Percentiles rank a stretch among this genome's conserved stretches.
These are phyloP conservation scores for Ellobius talpinus DNA, from an alignment of 2,113 vertebrate species.

Conservation along the genomic window DNA sequence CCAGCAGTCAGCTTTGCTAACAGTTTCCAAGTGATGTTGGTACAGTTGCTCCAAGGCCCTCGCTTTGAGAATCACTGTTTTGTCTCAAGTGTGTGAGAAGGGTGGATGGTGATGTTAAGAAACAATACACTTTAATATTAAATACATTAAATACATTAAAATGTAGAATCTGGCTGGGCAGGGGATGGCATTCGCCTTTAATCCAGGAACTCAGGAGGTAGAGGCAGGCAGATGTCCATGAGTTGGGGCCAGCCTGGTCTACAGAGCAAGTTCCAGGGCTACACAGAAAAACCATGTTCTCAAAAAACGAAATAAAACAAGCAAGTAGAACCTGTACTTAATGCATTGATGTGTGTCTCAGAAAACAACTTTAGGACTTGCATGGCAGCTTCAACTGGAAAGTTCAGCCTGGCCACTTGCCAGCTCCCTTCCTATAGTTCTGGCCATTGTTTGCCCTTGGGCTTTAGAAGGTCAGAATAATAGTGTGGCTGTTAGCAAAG, in stretches of 20 bases:
- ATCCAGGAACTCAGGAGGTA: background rate
- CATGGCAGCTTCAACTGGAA: background rate
- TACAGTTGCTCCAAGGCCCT: background rate
- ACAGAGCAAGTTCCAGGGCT: background rate
- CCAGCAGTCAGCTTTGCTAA: conserved; percentile 22
- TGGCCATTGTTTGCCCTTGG: background rate
- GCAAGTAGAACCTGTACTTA: background rate
- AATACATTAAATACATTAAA: background rate
- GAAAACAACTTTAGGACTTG: background rate
- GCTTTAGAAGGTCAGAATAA: conserved; percentile 7
- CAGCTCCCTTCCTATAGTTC: background rate
- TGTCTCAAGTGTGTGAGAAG: conserved; percentile 70
- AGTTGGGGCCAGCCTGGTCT: background rate
- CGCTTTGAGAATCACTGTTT: conserved; percentile 48
- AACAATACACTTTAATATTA: background rate
- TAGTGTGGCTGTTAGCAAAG: background rate
- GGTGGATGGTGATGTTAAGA: conserved; percentile 8
- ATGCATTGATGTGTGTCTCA: background rate
- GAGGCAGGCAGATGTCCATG: background rate
- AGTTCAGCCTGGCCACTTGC: background rate
- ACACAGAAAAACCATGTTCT: background rate
- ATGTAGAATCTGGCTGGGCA: background rate
- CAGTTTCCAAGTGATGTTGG: background rate
- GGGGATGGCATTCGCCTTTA: background rate
- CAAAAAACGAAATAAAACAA: background rate